Evolutionary conservation across 2,888 invertebrate genomes (phyloP), one percentile per base, ranked within the genome.

Genomic region (Hydrotaea diabolus): DNA sequence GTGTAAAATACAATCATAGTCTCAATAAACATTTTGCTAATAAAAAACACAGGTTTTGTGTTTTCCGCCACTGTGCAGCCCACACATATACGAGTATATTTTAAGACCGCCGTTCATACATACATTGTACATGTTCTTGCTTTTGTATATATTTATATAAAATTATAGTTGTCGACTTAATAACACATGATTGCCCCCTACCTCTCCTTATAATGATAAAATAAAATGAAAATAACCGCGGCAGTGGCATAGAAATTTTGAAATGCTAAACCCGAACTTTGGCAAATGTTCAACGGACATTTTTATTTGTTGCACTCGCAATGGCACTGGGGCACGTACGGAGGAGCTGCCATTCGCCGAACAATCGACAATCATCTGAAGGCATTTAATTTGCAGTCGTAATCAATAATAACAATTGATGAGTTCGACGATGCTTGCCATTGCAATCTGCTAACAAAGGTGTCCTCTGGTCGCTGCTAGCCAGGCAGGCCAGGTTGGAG

Each of bases 321-420:
- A 85, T 85, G 85, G 82, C 85, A 85, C 69, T 77, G 73, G 72
- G 73, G 78, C 85, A 85, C 85, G 85, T 85, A 82, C 85, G 71
- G 8, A 74, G 66, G 77, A 76, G 78, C 75, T 85, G 79, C 53
- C 39, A 43, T 23, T 2, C 13, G 17, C 5, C 19, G 69, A 62
- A 62, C 69, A 39, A 66, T 43, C 21, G 69, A 5, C 69, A 46
- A 69, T 69, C 21, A 55, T 78, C 77, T 74, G 66, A 79, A 88
- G 88, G 85, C 91, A 91, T 91, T 91, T 90, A 91, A 91, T 91
- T 91, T 91, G 90, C 91, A 91, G 91, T 90, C 90, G 87, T 89
- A 90, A 90, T 91, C 91, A 90, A 88, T 89, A 89, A 89, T 86
- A 89, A 89, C 87, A 7, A 2, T 39, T 8, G 39, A 39, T 39